phyloP scores from a whole-genome alignment of 2,888 invertebrate genomes.

The Coecobrya sp. region DNA sequence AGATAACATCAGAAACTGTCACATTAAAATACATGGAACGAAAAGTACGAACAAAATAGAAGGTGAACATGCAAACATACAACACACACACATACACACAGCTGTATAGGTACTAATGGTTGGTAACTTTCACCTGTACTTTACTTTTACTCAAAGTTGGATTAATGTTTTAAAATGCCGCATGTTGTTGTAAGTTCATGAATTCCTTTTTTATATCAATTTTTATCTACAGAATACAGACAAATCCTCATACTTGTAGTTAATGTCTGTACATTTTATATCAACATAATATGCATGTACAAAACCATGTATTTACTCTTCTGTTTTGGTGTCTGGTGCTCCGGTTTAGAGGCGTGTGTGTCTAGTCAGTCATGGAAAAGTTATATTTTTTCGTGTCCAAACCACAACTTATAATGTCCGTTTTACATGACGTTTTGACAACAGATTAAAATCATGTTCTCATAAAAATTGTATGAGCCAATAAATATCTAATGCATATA shows the following conservation, averaged over 20 bases:
- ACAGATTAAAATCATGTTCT: conserved; percentile 77
- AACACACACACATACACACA: background rate
- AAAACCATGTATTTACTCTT: background rate
- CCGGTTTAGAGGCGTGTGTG: background rate
- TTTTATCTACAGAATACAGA: background rate
- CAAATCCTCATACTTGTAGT: background rate
- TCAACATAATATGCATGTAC: background rate
- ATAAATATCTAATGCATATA: conserved; percentile 69
- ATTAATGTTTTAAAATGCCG: conserved; percentile 24
- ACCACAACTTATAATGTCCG: conserved; percentile 68
- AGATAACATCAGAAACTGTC: conserved; percentile 71
- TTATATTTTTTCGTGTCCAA: conserved; percentile 37
- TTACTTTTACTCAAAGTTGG: background rate
- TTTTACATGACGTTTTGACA: conserved; percentile 79
- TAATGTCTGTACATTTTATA: background rate
- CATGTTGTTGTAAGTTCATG: background rate
- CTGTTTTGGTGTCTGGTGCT: background rate
- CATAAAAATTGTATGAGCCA: conserved; percentile 71
- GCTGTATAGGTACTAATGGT: background rate
- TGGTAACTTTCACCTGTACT: conserved; percentile 10
- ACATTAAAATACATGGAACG: conserved; percentile 68
- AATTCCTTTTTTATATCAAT: conserved; percentile 12
- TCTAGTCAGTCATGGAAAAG: conserved; percentile 51
- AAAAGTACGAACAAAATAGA: conserved; percentile 55
- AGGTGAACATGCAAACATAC: conserved; percentile 54